Base-by-base conservation (phyloP, 2,797 vertebrate species). In the Poecilia velifera region DNA sequence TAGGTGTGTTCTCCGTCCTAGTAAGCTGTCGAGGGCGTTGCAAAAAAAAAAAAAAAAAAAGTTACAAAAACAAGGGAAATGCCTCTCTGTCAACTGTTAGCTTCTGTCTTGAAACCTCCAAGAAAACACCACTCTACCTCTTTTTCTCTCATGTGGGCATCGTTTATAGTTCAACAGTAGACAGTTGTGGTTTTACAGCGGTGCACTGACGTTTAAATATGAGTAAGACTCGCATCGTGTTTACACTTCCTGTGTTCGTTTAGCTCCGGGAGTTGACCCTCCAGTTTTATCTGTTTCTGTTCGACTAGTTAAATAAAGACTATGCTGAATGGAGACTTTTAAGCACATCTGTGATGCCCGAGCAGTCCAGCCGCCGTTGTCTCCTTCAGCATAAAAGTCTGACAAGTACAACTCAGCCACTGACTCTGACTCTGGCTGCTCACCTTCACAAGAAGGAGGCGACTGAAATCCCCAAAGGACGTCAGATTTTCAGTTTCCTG, bases 401-500 rank as follows among this genome's bases (percentile, higher is more conserved):
- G 14, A 7, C 62, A 31, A 31, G 1, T 43, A 70, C 16, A 80
- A 7, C 57, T 71, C 70, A 64, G 74, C 43, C 47, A 22, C 53
- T 28, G 55, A 57, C 13, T 55, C 53, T 70, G 36, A 46, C 46
- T 81, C 16, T 76, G 45, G 49, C 41, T 31, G 43, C 0, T 4
- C 45, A 82, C 31, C 46, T n/a, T 66, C 62, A 18, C 31, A 75
- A 28, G 53, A 74, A 80, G 70, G 31, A 78, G 36, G 59, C 77
- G 51, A 79, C 36, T 78, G 77, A 88, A 93, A 91, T 88, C 77
- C 90, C 90, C 89, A 78, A 45, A 81, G 74, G 57, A 82, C 22
- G 70, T 89, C 86, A 83, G 57, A 72, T 68, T 82, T 76, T 90
- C 72, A 85, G 83, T 89, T 90, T 91, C 84, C 76, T 83, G 76